Conservation (phyloP, 1,140 invertebrate species). For the Scaptomyza pallida region DNA sequence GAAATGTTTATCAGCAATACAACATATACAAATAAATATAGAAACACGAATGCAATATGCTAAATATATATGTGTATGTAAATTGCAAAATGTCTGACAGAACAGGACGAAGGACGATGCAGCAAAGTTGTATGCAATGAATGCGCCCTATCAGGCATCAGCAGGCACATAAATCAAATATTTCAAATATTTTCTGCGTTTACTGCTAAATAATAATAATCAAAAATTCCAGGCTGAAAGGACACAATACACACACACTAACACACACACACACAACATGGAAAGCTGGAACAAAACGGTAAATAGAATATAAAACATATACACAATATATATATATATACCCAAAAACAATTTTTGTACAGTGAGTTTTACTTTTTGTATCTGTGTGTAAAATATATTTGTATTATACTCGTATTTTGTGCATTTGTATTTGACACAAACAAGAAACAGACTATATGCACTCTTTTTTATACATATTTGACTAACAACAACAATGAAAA, state of each 20-base stretch:
- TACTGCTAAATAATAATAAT: constrained; percentile 79
- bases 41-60: constrained; percentile 38
- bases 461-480: constrained; percentile 79
- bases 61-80: constrained; percentile 53
- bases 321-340: constrained; percentile 18
- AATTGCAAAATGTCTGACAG: constrained; percentile 44
- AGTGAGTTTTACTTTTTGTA: constrained; percentile 76
- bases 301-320: constrained; percentile 16
- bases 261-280: constrained; percentile 20
- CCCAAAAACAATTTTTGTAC: constrained; percentile 61
- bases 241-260: constrained; percentile 16
- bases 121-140: constrained; percentile 58
- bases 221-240: constrained; percentile 75
- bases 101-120: not conserved
- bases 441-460: constrained; percentile 66
- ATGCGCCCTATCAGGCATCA: constrained; percentile 64
- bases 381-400: constrained; percentile 67
- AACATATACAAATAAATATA: constrained; percentile 18
- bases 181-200: constrained; percentile 75
- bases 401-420: constrained; percentile 78
- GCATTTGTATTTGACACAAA: constrained; percentile 68
- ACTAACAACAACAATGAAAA: constrained; percentile 30
- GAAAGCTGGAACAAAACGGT: constrained; percentile 14
- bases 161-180: constrained; percentile 77
- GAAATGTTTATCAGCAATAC: constrained; percentile 68